Evolutionary conservation across 2,797 vertebrate genomes (phyloP), one percentile per base, ranked within the genome.

Genomic region (Otus scops): DNA sequence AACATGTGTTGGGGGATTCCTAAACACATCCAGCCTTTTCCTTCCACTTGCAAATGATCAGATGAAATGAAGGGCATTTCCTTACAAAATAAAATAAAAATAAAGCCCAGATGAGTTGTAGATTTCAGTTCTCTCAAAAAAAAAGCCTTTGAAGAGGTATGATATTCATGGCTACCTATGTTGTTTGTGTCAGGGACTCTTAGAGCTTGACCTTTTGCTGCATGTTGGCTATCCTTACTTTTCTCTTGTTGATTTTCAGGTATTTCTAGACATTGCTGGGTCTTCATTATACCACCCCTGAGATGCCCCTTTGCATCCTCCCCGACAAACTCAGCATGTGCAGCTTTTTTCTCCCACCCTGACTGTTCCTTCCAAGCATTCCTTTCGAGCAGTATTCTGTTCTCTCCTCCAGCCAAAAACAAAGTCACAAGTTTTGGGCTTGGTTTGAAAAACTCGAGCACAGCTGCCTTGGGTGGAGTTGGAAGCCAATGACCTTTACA

Each of bases 381-480:
- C 47, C 10, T 75, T 96, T 93, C 87, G 89, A 77, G 61, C 57
- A 71, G 39, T 38, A 24, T 77, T 85, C 86, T 93, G 71, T 67
- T 87, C 54, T 84, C 36, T 91, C 34, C n/a, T 92, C 54, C 84
- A 93, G 94, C 81, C 94, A 97, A 92, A 88, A 89, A 34, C 39
- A 68, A 90, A 88, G 70, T 95, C 95, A 94, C 92, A 91, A 96
- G 88, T 67, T 92, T 90, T 89, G 92, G 87, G 65, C 70, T 95
- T 91, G 87, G 73, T 95, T 93, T 95, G 89, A 80, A 94, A 94
- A 91, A 85, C 34, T 84, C 0, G 1, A 95, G 47, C 71, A 61
- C 85, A 96, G 85, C 93, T 97, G 96, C 30, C 39, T 92, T 96
- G 95, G 96, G 96, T 95, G 96, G 74, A 51, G 95, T 76, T 97